Evolutionary conservation across 2,113 vertebrate species (phyloP).

Genomic region (Barnardius zonarius): DNA sequence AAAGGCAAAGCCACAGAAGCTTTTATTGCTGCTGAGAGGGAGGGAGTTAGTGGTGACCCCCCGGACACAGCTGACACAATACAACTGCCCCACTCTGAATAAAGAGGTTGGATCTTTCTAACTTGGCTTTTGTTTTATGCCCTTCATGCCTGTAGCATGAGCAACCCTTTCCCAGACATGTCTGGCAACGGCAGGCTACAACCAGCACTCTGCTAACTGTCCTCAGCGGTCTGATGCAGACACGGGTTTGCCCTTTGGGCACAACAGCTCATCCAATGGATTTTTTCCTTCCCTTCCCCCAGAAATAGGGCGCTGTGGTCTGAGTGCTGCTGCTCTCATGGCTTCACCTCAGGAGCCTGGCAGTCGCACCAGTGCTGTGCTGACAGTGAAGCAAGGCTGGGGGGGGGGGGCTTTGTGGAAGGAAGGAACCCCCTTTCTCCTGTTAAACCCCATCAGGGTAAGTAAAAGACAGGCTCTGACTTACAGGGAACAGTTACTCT

Average conservation of each 20-base stretch:
- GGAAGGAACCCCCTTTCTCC: neutral
- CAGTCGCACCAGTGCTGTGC: neutral
- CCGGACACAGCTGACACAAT: neutral
- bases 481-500: neutral
- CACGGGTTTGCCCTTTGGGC: slow-evolving; percentile 19
- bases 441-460: neutral
- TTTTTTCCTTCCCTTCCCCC: neutral
- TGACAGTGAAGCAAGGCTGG: neutral
- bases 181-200: neutral
- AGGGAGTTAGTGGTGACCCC: neutral
- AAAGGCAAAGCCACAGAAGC: neutral
- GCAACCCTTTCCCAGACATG: slow-evolving; percentile 1
- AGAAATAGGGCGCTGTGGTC: neutral
- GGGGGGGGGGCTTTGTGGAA: neutral
- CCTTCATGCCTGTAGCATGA: neutral
- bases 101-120: neutral
- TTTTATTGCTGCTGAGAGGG: slow-evolving; percentile 14
- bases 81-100: neutral
- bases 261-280: slow-evolving; percentile 11
- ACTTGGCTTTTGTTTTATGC: neutral
- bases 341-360: neutral
- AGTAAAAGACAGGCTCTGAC: neutral
- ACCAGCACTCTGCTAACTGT: neutral
- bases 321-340: neutral
- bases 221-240: neutral